Conservation (phyloP, 2,888 invertebrate genomes). For the Catocala fraxini region DNA sequence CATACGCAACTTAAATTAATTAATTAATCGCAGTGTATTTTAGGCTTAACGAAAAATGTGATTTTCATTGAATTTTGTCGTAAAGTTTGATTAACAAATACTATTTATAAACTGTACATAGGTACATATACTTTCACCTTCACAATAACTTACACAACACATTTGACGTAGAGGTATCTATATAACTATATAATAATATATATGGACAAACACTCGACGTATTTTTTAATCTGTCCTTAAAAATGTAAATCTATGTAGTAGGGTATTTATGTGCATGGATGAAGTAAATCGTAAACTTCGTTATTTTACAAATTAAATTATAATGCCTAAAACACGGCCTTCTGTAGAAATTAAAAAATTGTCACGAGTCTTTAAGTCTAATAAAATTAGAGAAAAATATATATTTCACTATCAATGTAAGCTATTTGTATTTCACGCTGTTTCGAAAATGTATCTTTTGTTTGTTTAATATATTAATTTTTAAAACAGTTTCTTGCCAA, state of each 20-base stretch:
- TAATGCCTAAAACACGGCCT: conserved; percentile 79
- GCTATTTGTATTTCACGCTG: conserved; percentile 79
- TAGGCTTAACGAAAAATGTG: conserved; percentile 2
- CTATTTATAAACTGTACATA: conserved; percentile 15
- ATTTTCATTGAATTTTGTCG: neutral
- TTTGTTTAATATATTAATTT: conserved; percentile 52
- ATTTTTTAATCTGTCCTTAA: conserved; percentile 33
- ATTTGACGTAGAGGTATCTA: conserved; percentile 15
- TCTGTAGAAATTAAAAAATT: conserved; percentile 64
- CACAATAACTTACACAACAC: conserved; percentile 9
- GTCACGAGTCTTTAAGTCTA: conserved; percentile 65
- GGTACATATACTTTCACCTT: conserved; percentile 11
- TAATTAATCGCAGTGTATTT: neutral
- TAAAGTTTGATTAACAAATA: neutral
- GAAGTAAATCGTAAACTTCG: conserved; percentile 31
- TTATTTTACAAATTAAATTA: conserved; percentile 47
- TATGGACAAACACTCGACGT: neutral
- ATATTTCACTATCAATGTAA: conserved; percentile 65
- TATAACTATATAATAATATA: neutral
- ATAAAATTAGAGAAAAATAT: conserved; percentile 50
- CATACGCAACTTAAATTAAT: too few species aligned
- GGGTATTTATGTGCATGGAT: conserved; percentile 35
- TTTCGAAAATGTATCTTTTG: conserved; percentile 54
- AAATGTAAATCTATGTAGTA: conserved; percentile 35
- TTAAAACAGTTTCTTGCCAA: conserved; percentile 63